Evolutionary conservation across 2,888 invertebrate species (phyloP).

Genomic region (Nipponacmea schrenckii): DNA sequence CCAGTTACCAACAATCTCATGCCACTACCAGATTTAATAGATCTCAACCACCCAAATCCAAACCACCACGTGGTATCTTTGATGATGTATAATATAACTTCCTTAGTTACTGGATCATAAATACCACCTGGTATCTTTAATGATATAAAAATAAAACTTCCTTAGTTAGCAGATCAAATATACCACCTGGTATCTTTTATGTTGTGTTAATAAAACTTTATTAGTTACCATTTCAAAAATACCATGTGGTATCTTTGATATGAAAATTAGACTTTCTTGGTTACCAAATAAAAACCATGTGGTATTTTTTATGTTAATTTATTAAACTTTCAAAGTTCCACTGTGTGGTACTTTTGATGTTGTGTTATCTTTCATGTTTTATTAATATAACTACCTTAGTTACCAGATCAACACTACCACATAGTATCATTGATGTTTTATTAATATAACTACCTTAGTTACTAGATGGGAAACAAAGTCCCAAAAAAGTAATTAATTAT

Average conservation of each 20-base stretch:
- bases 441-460: conserved; percentile 17
- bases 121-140: conserved; percentile 61
- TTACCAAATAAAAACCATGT: conserved; percentile 32
- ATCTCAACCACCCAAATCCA: conserved; percentile 25
- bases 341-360: conserved; percentile 62
- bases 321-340: neutral
- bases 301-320: conserved; percentile 62
- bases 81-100: conserved; percentile 51
- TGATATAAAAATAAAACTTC: conserved; percentile 48
- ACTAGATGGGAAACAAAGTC: too few species aligned
- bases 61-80: conserved; percentile 58
- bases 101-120: conserved; percentile 9
- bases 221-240: conserved; percentile 29
- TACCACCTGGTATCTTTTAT: conserved; percentile 59
- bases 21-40: conserved; percentile 29
- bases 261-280: conserved; percentile 45
- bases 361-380: conserved; percentile 63
- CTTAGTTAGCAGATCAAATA: neutral
- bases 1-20: conserved; percentile 46
- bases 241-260: conserved; percentile 60
- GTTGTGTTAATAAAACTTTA: conserved; percentile 42
- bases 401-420: conserved; percentile 26
- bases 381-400: conserved; percentile 18
- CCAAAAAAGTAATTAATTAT: too few species aligned
- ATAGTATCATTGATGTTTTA: conserved; percentile 62